Percentiles rank a stretch among this genome's conserved stretches.
phyloP scores from a whole-genome alignment of 2,888 invertebrate genomes.

The Tanypteryx hageni region DNA sequence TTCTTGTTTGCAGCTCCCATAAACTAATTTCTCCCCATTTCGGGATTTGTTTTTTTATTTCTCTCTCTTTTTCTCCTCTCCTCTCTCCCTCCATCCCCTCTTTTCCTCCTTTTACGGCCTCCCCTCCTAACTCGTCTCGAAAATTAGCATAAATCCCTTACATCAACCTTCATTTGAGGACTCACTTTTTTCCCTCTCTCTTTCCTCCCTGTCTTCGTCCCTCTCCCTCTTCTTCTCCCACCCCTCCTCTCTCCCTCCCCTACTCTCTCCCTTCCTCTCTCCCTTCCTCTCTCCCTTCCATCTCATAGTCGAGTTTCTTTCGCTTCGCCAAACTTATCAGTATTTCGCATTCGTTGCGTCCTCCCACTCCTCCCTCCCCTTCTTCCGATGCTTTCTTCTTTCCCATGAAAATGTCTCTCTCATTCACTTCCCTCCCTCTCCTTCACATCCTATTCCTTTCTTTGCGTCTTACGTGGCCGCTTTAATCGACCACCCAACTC shows the following conservation, averaged over 20 bases:
- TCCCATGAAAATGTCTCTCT: neutral
- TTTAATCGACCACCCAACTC: slow-evolving; percentile 44
- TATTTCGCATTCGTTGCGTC: slow-evolving; percentile 26
- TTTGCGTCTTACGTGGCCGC: slow-evolving; percentile 34
- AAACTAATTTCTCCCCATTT: slow-evolving; percentile 58
- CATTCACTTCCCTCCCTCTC: neutral
- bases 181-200: neutral
- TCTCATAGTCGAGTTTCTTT: neutral
- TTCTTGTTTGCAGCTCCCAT: slow-evolving; percentile 53
- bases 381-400: neutral
- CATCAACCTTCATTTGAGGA: neutral
- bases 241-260: neutral
- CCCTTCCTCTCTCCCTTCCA: neutral
- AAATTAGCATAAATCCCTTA: slow-evolving; percentile 55
- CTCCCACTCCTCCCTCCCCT: neutral
- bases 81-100: neutral
- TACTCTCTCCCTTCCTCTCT: neutral
- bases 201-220: neutral
- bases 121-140: neutral
- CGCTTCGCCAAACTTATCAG: slow-evolving; percentile 17
- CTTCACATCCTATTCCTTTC: neutral
- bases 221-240: neutral
- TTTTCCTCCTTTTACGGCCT: neutral
- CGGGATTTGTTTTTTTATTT: slow-evolving; percentile 31
- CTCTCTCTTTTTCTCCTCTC: neutral